phyloP scores from a whole-genome alignment of 1,140 invertebrate species.

The Lepidurus apus region DNA sequence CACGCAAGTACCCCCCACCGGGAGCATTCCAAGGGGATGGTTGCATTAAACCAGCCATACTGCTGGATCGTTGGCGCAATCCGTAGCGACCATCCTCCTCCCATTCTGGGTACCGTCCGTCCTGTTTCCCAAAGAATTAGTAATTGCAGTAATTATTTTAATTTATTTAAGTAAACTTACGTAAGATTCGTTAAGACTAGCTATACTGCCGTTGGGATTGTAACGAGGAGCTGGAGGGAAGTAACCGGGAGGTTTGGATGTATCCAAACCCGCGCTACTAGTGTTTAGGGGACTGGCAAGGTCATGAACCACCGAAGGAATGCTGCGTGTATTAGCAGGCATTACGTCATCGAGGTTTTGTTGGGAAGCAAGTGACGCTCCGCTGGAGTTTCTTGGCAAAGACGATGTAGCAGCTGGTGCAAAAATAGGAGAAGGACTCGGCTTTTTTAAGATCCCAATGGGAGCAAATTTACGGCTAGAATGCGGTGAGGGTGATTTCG shows the following conservation, averaged over 20 bases:
- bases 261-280: background rate
- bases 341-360: constrained; percentile 29
- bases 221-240: constrained; percentile 16
- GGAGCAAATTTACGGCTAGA: constrained; percentile 26
- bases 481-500: constrained; percentile 33
- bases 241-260: constrained; percentile 25
- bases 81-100: constrained; percentile 41
- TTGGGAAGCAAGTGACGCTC: constrained; percentile 37
- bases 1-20: constrained; percentile 24
- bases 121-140: constrained; percentile 29
- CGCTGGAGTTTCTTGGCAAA: constrained; percentile 37
- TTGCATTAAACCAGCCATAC: constrained; percentile 35
- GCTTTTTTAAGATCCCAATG: constrained; percentile 30
- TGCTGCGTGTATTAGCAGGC: constrained; percentile 37
- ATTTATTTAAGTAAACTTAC: background rate
- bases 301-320: background rate
- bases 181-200: constrained; percentile 27
- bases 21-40: background rate
- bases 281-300: background rate
- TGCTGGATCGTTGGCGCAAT: constrained; percentile 34
- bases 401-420: constrained; percentile 30
- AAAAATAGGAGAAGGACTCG: constrained; percentile 13
- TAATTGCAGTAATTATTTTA: background rate
- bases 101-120: constrained; percentile 48
- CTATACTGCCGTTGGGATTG: constrained; percentile 26